Conservation (phyloP, 2,888 invertebrate genomes). For the Pasiphila rectangulata region DNA sequence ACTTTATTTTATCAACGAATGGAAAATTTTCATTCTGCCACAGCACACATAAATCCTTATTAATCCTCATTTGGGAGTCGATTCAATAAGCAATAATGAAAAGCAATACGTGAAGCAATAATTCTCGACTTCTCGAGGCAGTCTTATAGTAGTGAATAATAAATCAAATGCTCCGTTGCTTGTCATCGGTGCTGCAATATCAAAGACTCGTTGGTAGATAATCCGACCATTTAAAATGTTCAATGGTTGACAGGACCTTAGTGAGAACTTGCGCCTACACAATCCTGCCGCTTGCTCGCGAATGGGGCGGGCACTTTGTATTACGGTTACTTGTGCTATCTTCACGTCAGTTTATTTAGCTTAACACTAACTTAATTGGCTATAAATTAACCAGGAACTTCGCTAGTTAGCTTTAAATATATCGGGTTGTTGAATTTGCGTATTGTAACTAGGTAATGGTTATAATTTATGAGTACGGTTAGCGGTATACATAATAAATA, state of each 20-base stretch:
- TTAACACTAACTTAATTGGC: slow-evolving; percentile 77
- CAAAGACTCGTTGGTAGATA: slow-evolving; percentile 53
- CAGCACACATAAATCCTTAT: slow-evolving; percentile 62
- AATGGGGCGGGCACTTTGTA: slow-evolving; percentile 49
- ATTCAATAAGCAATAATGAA: slow-evolving; percentile 66
- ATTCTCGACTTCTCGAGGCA: slow-evolving; percentile 51
- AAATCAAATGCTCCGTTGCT: slow-evolving; percentile 69
- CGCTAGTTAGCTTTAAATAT: slow-evolving; percentile 61
- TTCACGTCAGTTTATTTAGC: slow-evolving; percentile 72
- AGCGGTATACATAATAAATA: slow-evolving; percentile 38
- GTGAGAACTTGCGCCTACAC: slow-evolving; percentile 46
- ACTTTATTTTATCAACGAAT: slow-evolving; percentile 50
- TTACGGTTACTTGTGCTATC: slow-evolving; percentile 66
- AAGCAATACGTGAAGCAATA: slow-evolving; percentile 53
- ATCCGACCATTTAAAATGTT: slow-evolving; percentile 57
- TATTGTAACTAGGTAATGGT: slow-evolving; percentile 46
- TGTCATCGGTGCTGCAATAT: slow-evolving; percentile 63
- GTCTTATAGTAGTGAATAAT: slow-evolving; percentile 52
- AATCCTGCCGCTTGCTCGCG: slow-evolving; percentile 44
- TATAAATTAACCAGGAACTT: slow-evolving; percentile 73
- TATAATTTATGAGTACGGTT: slow-evolving; percentile 45
- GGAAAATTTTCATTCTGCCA: slow-evolving; percentile 49
- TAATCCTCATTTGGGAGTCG: slow-evolving; percentile 66
- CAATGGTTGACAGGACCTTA: slow-evolving; percentile 41
- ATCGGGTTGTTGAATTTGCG: slow-evolving; percentile 56